Conservation (phyloP, 2,113 vertebrate genomes). For the Riparia riparia region DNA sequence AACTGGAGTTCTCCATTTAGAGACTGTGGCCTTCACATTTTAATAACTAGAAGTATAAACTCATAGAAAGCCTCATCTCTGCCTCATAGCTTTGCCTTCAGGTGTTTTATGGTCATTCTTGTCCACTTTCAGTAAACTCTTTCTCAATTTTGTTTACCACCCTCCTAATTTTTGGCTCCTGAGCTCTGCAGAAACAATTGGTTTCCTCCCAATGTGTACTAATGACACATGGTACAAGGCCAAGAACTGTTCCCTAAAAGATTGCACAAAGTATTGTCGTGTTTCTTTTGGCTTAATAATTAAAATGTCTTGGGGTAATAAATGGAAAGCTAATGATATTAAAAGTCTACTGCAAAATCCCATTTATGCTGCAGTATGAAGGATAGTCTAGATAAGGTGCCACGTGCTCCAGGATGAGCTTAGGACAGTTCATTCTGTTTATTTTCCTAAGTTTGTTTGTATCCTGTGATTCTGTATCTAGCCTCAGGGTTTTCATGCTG, state of each 20-base stretch:
- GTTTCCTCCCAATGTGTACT: background rate
- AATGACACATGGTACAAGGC: background rate
- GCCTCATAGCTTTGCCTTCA: background rate
- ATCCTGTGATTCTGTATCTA: background rate
- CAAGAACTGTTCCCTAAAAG: background rate
- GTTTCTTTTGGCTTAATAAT: background rate
- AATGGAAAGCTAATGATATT: background rate
- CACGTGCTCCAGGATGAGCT: background rate
- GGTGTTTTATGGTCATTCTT: background rate
- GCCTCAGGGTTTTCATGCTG: background rate
- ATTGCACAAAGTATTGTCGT: background rate
- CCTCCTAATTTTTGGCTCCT: background rate
- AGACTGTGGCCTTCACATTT: background rate
- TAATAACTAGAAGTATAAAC: background rate
- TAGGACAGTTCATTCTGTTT: background rate
- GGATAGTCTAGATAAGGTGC: background rate
- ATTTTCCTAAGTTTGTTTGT: conserved; percentile 15
- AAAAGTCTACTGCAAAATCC: background rate
- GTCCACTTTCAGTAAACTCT: background rate
- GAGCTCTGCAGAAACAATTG: background rate
- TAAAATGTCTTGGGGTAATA: background rate
- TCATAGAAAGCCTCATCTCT: background rate
- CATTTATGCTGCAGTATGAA: background rate
- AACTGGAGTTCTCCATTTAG: background rate
- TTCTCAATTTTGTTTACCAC: background rate